phyloP scores from a whole-genome alignment of 1,140 invertebrate species.

The Brachionus manjavacas region DNA sequence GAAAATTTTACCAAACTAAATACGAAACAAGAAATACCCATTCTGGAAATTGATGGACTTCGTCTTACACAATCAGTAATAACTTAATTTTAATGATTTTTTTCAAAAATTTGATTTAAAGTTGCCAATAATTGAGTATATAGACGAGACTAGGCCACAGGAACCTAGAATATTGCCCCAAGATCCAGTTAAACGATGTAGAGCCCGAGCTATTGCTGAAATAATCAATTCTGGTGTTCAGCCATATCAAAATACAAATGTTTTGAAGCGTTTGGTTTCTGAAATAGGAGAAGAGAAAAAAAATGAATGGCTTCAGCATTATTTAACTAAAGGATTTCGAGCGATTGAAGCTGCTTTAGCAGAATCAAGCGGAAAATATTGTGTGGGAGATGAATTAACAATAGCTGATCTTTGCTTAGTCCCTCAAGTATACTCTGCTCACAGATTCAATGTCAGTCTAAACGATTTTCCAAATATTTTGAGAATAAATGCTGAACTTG shows the following conservation, averaged over 20 bases:
- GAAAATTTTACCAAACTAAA: neutral
- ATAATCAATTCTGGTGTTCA: conserved; percentile 86
- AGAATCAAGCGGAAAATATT: conserved; percentile 80
- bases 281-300: conserved; percentile 48
- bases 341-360: conserved; percentile 81
- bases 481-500: neutral
- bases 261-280: conserved; percentile 53
- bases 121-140: conserved; percentile 85
- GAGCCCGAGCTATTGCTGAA: conserved; percentile 69
- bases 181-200: conserved; percentile 69
- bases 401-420: conserved; percentile 89
- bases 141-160: conserved; percentile 78
- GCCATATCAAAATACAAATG: conserved; percentile 84
- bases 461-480: conserved; percentile 14
- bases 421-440: conserved; percentile 70
- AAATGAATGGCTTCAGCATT: conserved; percentile 76
- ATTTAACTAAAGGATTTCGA: conserved; percentile 78
- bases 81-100: neutral
- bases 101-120: neutral
- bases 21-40: conserved; percentile 39
- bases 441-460: conserved; percentile 18
- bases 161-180: conserved; percentile 73
- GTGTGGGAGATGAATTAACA: conserved; percentile 84
- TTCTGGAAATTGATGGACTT: neutral
- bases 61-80: conserved; percentile 26